phyloP scores from a whole-genome alignment of 2,888 invertebrate genomes.

The Drosophila trichaetosa region DNA sequence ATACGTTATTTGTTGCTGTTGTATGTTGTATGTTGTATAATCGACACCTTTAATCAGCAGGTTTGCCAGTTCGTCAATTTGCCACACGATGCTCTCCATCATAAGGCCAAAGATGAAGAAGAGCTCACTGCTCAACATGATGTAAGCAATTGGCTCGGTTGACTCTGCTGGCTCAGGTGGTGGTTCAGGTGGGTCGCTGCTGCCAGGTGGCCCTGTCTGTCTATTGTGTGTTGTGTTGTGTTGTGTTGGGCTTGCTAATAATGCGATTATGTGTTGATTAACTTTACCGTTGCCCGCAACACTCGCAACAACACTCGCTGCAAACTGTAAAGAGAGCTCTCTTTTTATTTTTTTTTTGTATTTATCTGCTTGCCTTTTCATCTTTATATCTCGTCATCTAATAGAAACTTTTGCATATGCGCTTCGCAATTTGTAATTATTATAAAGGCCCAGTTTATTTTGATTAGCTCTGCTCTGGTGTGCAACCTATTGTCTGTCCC shows the following conservation, averaged over 20 bases:
- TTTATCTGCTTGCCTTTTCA: neutral
- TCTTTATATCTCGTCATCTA: neutral
- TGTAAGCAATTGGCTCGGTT: conserved; percentile 4
- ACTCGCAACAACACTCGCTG: conserved; percentile 20
- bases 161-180: neutral
- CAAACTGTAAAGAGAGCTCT: conserved; percentile 46
- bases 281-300: conserved; percentile 57
- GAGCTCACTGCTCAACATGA: conserved; percentile 6
- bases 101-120: conserved; percentile 1
- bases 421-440: conserved; percentile 36
- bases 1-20: neutral
- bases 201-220: conserved; percentile 23
- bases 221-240: conserved; percentile 4
- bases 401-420: conserved; percentile 21
- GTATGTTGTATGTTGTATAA: conserved; percentile 19
- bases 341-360: neutral
- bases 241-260: conserved; percentile 54
- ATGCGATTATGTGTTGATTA: conserved; percentile 74
- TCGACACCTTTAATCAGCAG: conserved; percentile 17
- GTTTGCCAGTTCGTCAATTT: conserved; percentile 5
- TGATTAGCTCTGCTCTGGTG: neutral
- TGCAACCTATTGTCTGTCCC: neutral
- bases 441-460: conserved; percentile 7
- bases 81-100: conserved; percentile 5
- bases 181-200: conserved; percentile 21